Conservation (phyloP, 2,113 vertebrate species). For the Orycteropus afer region DNA sequence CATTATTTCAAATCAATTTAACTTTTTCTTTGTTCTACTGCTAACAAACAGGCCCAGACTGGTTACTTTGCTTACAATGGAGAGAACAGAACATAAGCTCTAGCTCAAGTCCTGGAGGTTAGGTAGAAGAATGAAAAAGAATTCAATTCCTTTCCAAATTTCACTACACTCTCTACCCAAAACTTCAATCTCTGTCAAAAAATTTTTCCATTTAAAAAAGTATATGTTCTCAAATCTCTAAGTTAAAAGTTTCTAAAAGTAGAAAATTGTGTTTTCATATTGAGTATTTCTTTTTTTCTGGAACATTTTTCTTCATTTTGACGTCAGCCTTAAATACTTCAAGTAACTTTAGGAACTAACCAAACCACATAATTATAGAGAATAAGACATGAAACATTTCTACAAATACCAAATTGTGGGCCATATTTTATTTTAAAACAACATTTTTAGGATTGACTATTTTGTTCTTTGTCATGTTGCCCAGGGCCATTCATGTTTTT, state of each 20-base stretch:
- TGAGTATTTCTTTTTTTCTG: neutral
- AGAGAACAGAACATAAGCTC: neutral
- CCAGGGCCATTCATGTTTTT: neutral
- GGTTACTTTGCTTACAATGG: neutral
- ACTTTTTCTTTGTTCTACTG: neutral
- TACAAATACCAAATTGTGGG: conserved; percentile 30
- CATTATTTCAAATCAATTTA: neutral
- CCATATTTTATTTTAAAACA: conserved; percentile 53
- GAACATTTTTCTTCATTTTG: conserved; percentile 2
- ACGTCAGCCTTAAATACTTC: neutral
- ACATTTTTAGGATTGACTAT: neutral
- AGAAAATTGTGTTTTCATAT: conserved; percentile 1
- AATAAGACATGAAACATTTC: neutral
- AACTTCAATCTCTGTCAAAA: neutral
- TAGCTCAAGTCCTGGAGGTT: neutral
- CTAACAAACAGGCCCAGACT: neutral
- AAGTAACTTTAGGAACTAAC: conserved; percentile 34
- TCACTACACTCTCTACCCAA: conserved; percentile 20
- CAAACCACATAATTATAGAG: neutral
- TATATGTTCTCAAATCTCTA: neutral
- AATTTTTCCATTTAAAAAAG: neutral
- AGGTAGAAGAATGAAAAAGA: neutral
- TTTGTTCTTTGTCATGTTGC: neutral
- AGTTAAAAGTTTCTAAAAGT: neutral
- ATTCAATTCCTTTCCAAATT: conserved; percentile 19